Evolutionary conservation across 2,113 vertebrate species (phyloP).

Genomic region (Willisornis vidua): DNA sequence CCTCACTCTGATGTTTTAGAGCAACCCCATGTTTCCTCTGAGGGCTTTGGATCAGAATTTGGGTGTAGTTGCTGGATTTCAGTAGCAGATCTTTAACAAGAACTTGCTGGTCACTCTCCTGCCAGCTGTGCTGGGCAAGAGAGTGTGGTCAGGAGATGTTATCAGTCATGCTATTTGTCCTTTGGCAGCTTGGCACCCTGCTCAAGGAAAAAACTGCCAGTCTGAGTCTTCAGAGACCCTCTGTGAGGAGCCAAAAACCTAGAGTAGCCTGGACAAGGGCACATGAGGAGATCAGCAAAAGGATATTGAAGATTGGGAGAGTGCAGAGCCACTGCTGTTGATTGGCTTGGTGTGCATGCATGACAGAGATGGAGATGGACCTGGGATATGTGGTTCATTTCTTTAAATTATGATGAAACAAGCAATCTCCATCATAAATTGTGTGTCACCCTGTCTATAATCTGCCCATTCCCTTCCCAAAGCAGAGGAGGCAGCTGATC

Average conservation of each 20-base stretch:
- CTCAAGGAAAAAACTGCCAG: conserved; percentile 5
- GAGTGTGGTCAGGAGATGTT: background rate
- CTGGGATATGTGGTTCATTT: background rate
- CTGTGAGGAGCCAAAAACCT: conserved; percentile 11
- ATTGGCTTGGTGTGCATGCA: background rate
- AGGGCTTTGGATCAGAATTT: background rate
- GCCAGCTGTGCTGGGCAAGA: conserved; percentile 23
- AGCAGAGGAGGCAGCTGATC: conserved; percentile 63
- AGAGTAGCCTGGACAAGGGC: background rate
- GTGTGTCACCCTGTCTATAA: conserved; percentile 43
- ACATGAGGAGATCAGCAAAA: background rate
- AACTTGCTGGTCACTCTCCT: background rate
- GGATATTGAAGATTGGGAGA: background rate
- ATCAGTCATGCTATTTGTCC: conserved; percentile 37
- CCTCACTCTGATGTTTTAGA: background rate
- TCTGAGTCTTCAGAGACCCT: conserved; percentile 13
- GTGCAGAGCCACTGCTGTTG: background rate
- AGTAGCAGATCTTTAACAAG: background rate
- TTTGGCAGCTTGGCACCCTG: conserved; percentile 4
- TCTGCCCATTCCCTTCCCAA: conserved; percentile 53
- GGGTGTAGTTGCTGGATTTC: background rate
- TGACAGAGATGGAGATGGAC: background rate
- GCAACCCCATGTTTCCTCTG: background rate
- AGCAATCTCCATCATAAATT: conserved; percentile 45
- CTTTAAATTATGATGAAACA: conserved; percentile 55